Percentiles rank a stretch among this genome's conserved stretches.
Conservation (phyloP, 2,797 vertebrate species). For the Gallinago stenura region DNA sequence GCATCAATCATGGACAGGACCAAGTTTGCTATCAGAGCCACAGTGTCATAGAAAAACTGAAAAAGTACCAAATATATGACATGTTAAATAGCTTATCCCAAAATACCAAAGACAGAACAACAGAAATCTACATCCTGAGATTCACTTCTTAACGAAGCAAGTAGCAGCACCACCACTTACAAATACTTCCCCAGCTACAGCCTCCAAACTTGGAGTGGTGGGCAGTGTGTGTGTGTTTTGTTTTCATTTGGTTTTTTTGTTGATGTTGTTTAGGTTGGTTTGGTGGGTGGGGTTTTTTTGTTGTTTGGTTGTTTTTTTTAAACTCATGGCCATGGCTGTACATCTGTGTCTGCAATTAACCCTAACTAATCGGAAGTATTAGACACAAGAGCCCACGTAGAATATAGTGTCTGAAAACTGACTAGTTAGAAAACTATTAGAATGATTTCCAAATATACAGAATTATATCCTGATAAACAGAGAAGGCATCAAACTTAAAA, state of each 20-base stretch:
- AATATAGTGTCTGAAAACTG: neutral
- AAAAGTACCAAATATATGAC: conserved; percentile 64
- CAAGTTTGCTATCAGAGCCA: conserved; percentile 89
- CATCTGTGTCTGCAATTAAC: neutral
- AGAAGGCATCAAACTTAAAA: neutral
- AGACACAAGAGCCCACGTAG: neutral
- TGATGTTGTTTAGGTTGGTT: neutral
- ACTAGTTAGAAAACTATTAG: neutral
- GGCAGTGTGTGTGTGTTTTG: neutral
- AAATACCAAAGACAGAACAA: neutral
- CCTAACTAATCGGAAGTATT: neutral
- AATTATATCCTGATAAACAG: neutral
- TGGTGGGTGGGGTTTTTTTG: no score
- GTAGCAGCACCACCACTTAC: neutral
- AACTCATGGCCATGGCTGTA: neutral
- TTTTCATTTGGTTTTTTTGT: neutral
- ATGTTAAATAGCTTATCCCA: conserved; percentile 35
- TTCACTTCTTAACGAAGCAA: neutral
- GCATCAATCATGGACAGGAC: conserved; percentile 93
- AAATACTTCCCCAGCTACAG: neutral
- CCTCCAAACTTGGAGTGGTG: neutral
- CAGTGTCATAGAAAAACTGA: conserved; percentile 88
- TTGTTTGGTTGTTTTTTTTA: neutral
- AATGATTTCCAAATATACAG: neutral
- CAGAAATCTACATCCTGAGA: neutral